Percentiles rank a stretch among this genome's conserved stretches.
phyloP scores from a whole-genome alignment of 53 echinoderm and acorn worm genomes.

The Paracentrotus lividus region DNA sequence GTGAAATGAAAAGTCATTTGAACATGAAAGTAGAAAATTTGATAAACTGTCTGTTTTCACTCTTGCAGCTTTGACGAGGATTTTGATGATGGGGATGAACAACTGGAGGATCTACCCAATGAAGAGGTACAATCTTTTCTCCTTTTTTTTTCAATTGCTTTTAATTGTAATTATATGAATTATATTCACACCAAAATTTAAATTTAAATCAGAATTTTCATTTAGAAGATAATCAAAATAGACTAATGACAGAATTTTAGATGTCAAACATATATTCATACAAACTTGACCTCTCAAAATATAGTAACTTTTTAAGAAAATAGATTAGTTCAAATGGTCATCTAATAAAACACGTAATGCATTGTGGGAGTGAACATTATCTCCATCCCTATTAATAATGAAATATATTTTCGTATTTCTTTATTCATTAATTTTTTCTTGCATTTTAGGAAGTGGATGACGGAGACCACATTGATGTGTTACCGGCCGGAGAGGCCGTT shows the following conservation, averaged over 20 bases:
- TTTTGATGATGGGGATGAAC: conserved; percentile 95
- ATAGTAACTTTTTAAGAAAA: no score
- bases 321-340: no score
- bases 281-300: no score
- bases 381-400: neutral
- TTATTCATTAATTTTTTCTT: neutral
- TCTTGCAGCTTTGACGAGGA: conserved; percentile 91
- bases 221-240: no score
- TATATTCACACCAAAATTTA: no score
- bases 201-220: no score
- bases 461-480: conserved; percentile 88
- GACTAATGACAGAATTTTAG: no score
- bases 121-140: conserved; percentile 77
- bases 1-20: neutral
- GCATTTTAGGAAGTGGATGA: conserved; percentile 78
- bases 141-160: neutral
- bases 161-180: no score
- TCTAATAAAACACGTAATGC: no score
- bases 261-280: no score
- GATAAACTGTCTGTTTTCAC: neutral
- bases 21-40: neutral
- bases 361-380: neutral
- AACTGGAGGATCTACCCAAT: conserved; percentile 84
- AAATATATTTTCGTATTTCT: neutral
- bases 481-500: conserved; percentile 85